Evolutionary conservation across 92 coral and sea anemone genomes (phyloP), one percentile per base, ranked within the genome.

Genomic region (Diadumene lineata): DNA sequence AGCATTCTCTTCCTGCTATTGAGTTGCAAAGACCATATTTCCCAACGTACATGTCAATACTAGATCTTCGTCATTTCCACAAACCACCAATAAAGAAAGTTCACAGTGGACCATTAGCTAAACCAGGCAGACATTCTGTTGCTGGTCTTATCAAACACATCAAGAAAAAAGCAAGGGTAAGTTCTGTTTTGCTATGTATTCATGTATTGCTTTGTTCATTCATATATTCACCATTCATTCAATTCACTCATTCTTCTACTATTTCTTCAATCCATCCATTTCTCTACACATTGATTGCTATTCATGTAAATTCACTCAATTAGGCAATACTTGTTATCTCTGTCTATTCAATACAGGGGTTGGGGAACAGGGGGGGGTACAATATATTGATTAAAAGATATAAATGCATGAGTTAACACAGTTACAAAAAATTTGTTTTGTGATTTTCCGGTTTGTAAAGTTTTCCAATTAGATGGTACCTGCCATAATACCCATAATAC

Each of bases 1-100:
- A 94, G 98, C 98, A 94, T 75, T 94, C 98, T 11, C 77, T 93
- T 50, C 98, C 98, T 31, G 94, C 97, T 1, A 84, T 88, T 57
- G 93, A 92, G 43, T 86, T 94, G 8, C 98, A 94, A 46, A 77
- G 97, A 28, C 98, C 98, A 30, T 94, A 88, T 65, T 94, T 94
- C 77, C 98, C 98, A 44, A 94, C 98, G 29, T 94, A 84, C 73
- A 91, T 91, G 94, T 83, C 90, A 29, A 72, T 79, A 28, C 90
- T 81, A 19, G 93, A 89, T 43, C 84, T 94, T 69, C 81, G 98
- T 10, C 75, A 63, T 69, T 94, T 91, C 79, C 98, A 91, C 70
- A 97, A 89, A 24, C 70, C 80, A 31, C 86, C 66, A 23, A 85
- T 94, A 3, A 89, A 86, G 60, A 83, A 89, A 60, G 78, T 79